Evolutionary conservation across 1,140 invertebrate species (phyloP), one percentile per base, ranked within the genome.

Genomic region (Laupala kohalensis): DNA sequence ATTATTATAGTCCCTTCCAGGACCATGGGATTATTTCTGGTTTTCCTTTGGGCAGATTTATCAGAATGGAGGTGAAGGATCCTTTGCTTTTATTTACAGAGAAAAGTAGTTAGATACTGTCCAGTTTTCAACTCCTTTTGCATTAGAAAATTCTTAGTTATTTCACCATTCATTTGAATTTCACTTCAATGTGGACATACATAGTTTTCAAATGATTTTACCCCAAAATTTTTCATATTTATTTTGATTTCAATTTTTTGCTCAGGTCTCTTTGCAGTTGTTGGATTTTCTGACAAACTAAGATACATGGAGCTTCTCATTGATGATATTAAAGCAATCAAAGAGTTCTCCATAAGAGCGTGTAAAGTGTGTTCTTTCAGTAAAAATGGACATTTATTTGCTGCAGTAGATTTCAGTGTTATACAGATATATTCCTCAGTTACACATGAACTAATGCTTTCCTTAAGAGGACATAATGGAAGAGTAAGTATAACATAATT

Each of bases 271-370:
- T 95, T 93, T 78, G 88, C 93, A 19, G 85, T 94, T 12, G 88
- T 95, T 69, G 94, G 93, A n/a, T 97, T 96, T 78, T 90, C 88
- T 4, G 93, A 96, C 79, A 95, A 95, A 80, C 80, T 97, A 1
- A 84, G 92, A 63, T 89, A 94, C 37, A 89, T 94, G 84, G 92
- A 90, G 66, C 87, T 97, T 37, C 81, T 94, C 30, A 91, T 96
- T 75, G 91, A 96, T 76, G 92, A 96, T 76, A 86, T 97, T n/a
- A 82, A 89, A 76, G 85, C 86, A 12, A 87, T 89, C 76, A 82
- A 88, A 72, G 91, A 94, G 77, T 93, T 94, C 77, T 80, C 87
- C 1, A 87, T 92, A 26, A 84, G 90, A 75, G 87, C 85, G 74
- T 93, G 90, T 75, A 84, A 84, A 74, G 85, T 86, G 73, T 87